phyloP scores from a whole-genome alignment of 64 coral and sea anemone genomes.

The Acropora yongei region DNA sequence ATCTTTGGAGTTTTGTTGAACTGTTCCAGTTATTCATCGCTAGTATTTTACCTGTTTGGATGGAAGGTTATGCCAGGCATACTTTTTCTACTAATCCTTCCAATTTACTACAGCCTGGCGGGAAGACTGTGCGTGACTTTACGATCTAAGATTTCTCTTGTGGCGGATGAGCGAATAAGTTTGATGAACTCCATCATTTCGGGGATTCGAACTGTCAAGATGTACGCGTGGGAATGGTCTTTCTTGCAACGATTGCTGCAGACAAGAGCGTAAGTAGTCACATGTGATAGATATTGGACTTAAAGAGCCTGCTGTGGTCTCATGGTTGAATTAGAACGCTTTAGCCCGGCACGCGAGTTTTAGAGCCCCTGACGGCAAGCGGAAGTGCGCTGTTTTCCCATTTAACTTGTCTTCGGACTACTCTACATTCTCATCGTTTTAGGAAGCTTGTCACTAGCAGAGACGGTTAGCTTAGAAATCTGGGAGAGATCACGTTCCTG shows the following conservation, averaged over 20 bases:
- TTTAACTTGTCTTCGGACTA: too few relatives aligned
- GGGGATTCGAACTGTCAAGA: slow-evolving; percentile 78
- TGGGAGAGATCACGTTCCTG: too few relatives aligned
- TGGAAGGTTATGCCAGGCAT: slow-evolving; percentile 58
- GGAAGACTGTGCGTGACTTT: slow-evolving; percentile 59
- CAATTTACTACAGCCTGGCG: slow-evolving; percentile 55
- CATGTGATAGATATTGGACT: too few relatives aligned
- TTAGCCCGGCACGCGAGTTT: too few relatives aligned
- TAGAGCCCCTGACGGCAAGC: too few relatives aligned
- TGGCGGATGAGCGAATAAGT: slow-evolving; percentile 67
- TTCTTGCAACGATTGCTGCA: slow-evolving; percentile 70
- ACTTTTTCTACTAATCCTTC: slow-evolving; percentile 56
- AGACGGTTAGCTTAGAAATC: too few relatives aligned
- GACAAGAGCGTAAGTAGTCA: slow-evolving; percentile 55
- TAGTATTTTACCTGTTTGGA: slow-evolving; percentile 79
- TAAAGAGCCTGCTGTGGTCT: too few relatives aligned
- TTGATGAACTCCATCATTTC: slow-evolving; percentile 70
- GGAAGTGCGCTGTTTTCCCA: too few relatives aligned
- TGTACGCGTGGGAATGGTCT: slow-evolving; percentile 81
- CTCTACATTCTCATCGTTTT: too few relatives aligned
- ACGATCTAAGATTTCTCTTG: slow-evolving; percentile 66
- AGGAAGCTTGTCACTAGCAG: too few relatives aligned
- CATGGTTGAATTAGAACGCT: too few relatives aligned
- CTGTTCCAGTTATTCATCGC: slow-evolving; percentile 12
- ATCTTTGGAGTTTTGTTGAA: slow-evolving; percentile 14